Conservation (phyloP, 2,797 vertebrate species). For the Sphaeramia orbicularis region DNA sequence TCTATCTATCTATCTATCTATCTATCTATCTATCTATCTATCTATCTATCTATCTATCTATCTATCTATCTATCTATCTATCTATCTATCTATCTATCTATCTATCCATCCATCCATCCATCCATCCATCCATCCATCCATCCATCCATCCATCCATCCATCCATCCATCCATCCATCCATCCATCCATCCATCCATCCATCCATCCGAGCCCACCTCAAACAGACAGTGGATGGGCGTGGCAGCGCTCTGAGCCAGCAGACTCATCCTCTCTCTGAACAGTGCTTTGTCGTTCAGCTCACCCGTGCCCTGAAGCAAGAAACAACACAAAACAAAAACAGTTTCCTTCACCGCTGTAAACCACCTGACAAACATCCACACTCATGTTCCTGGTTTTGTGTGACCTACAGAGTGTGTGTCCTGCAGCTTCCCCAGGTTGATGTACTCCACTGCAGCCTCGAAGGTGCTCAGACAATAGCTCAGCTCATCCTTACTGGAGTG, state of each 20-base stretch:
- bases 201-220: conserved; percentile 86
- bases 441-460: conserved; percentile 94
- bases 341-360: fast-evolving
- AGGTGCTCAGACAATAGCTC: conserved; percentile 94
- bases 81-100: too few relatives aligned
- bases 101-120: too few relatives aligned
- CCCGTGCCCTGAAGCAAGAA: conserved; percentile 83
- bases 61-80: too few relatives aligned
- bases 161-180: too few relatives aligned
- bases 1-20: too few relatives aligned
- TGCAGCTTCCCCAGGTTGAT: conserved; percentile 93
- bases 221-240: conserved; percentile 90
- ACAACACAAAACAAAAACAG: too few relatives aligned
- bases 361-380: neutral
- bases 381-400: neutral
- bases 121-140: too few relatives aligned
- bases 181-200: too few relatives aligned
- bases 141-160: too few relatives aligned
- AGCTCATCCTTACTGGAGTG: conserved; percentile 93
- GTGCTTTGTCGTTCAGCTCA: conserved; percentile 85
- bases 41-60: too few relatives aligned
- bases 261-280: conserved; percentile 92
- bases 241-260: conserved; percentile 89
- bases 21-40: too few relatives aligned
- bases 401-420: conserved; percentile 52